Evolutionary conservation across 2,797 vertebrate species (phyloP).

Genomic region (Gymnoscopelus braueri): DNA sequence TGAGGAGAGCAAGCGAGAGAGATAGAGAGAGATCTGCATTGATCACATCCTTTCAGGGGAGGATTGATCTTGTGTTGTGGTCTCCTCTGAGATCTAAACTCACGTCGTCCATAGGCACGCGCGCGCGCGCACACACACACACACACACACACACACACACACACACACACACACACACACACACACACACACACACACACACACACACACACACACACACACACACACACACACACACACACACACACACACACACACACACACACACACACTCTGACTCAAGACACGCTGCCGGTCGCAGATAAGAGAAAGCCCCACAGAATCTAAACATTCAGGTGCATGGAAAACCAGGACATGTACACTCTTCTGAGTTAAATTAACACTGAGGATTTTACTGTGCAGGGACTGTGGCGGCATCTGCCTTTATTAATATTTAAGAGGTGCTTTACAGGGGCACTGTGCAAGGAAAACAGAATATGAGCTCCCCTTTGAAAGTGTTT

Average conservation of each 20-base stretch:
- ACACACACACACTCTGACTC: conserved; percentile 11
- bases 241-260: conserved; percentile 9
- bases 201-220: conserved; percentile 2
- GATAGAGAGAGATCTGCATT: conserved; percentile 54
- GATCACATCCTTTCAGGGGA: conserved; percentile 62
- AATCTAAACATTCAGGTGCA: conserved; percentile 19
- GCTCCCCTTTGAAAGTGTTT: conserved; percentile 46
- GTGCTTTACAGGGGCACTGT: conserved; percentile 13
- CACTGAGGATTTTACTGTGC: no score
- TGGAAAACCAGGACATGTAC: conserved; percentile 23
- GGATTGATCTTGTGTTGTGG: conserved; percentile 55
- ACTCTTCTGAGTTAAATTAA: no score
- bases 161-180: conserved; percentile 12
- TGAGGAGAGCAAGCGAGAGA: conserved; percentile 26
- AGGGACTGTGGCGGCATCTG: conserved; percentile 17
- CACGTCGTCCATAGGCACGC: background rate
- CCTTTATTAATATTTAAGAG: conserved; percentile 49
- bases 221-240: background rate
- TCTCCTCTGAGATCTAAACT: conserved; percentile 31
- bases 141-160: conserved; percentile 8
- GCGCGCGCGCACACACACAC: conserved; percentile 10
- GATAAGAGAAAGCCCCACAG: conserved; percentile 30
- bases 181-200: conserved; percentile 9
- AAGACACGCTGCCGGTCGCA: conserved; percentile 3
- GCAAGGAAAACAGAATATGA: conserved; percentile 30